Base-by-base conservation (phyloP, 2,888 invertebrate species). In the Cataglyphis rosenhaueri region DNA sequence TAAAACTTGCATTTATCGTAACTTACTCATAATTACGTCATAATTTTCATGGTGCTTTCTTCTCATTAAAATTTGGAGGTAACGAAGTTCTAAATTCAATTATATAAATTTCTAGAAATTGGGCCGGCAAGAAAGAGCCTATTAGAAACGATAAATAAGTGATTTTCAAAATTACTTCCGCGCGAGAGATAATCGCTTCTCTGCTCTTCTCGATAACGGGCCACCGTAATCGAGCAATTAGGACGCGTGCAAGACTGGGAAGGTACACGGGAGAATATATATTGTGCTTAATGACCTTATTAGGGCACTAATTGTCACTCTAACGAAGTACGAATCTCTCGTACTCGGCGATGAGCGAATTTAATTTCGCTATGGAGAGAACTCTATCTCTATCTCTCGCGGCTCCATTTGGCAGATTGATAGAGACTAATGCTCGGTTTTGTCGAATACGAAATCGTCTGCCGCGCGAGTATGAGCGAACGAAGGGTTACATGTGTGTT, bases 301-400 rank as follows among this genome's bases (percentile, higher is more conserved):
- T 91, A 91, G 90, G 85, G 85, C 88, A 90, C 90, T 92, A 91
- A 92, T 92, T 87, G 91, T 91, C 90, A 88, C 86, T 89, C 87
- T 90, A 91, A 92, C 90, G 89, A 91, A 91, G 87, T 91, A 87
- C 87, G 86, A 89, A 87, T 86, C 64, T 81, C 84, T 81, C 87
- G 81, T 61, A 76, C 83, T 62, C 68, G 78, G 57, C 75, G 70
- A 38, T 9, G 55, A 68, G 81, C 61, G 75, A 82, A 83, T 87
- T 88, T 85, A 85, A 83, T 85, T 74, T 48, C 86, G 71, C 86
- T 61, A 66, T 71, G 74, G 61, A 57, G 61, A 57, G 76, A 61
- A 61, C 9, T 32, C 32, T 18, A 35, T 61, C 61, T 73, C 61
- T 74, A 68, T 65, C 83, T 81, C 74, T 21, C 84, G 79, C 74